phyloP scores from a whole-genome alignment of 2,113 vertebrate genomes.

The Pelobates fuscus region DNA sequence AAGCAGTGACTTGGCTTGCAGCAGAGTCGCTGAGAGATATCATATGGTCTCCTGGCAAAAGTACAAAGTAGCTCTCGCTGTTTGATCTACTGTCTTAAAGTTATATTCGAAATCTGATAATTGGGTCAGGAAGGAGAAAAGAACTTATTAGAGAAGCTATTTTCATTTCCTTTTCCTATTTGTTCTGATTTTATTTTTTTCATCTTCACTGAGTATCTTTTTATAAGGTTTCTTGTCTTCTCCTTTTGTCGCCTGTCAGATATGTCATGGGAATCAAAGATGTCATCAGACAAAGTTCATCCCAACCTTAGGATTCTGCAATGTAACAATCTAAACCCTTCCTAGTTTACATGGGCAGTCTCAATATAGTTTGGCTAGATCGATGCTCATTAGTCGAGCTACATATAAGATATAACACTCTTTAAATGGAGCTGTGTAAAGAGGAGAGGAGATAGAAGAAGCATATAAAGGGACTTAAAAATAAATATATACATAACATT shows the following conservation, averaged over 20 bases:
- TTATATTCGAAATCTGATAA: slow-evolving; percentile 82
- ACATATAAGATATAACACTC: no score
- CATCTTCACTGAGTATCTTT: slow-evolving; percentile 8
- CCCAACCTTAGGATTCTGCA: no score
- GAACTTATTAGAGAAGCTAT: slow-evolving; percentile 72
- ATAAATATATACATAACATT: no score
- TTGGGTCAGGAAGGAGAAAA: slow-evolving; percentile 82
- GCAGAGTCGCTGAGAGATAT: slow-evolving; percentile 76
- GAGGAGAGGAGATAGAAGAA: no score
- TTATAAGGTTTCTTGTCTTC: slow-evolving; percentile 11
- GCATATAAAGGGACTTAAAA: no score
- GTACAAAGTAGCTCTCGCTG: slow-evolving; percentile 77
- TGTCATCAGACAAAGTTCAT: neutral
- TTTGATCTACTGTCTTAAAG: slow-evolving; percentile 86
- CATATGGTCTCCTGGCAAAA: slow-evolving; percentile 83
- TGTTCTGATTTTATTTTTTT: slow-evolving; percentile 64
- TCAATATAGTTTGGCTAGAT: no score
- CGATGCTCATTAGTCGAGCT: no score
- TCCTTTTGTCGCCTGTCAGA: slow-evolving; percentile 31
- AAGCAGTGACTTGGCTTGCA: slow-evolving; percentile 71
- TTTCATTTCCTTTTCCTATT: slow-evolving; percentile 79
- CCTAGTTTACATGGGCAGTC: no score
- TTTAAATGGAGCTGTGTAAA: no score
- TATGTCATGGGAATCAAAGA: slow-evolving; percentile 36
- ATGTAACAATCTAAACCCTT: no score